Evolutionary conservation across 2,797 vertebrate genomes (phyloP).

Genomic region (Eulemur coronatus): DNA sequence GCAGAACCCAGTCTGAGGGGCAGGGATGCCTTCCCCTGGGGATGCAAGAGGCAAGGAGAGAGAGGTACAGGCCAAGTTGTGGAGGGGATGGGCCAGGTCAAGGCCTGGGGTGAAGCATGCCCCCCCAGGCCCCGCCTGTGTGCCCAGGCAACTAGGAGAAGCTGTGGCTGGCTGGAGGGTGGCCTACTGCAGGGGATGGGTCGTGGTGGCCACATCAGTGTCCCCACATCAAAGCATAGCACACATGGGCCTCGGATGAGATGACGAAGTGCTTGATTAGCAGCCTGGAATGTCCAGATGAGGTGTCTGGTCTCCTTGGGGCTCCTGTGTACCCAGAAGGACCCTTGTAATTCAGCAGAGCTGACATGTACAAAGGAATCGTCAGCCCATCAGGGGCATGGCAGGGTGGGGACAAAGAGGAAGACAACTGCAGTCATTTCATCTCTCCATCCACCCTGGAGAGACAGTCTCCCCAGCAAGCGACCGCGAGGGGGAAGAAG

Average conservation of each 20-base stretch:
- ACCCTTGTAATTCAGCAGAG: slow-evolving; percentile 25
- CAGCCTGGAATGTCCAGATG: slow-evolving; percentile 63
- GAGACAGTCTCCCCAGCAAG: background rate
- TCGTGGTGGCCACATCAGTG: background rate
- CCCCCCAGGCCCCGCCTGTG: background rate
- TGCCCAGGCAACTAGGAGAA: background rate
- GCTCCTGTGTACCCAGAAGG: background rate
- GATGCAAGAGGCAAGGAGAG: background rate
- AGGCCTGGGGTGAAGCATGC: background rate
- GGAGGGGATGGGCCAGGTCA: background rate
- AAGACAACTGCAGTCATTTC: background rate
- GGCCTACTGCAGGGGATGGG: too few relatives aligned
- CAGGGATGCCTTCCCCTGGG: background rate
- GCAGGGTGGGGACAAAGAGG: background rate
- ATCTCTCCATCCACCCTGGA: background rate
- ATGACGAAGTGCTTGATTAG: slow-evolving; percentile 5
- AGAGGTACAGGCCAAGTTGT: background rate
- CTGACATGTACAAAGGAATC: background rate
- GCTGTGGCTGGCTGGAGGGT: background rate
- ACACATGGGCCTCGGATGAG: background rate
- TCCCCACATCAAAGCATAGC: slow-evolving; percentile 57
- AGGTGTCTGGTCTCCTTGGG: background rate
- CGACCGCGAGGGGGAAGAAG: background rate
- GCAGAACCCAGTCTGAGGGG: background rate
- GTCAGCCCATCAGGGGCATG: accelerated